phyloP scores from a whole-genome alignment of 2,888 invertebrate genomes.

The Chrysolina americana region DNA sequence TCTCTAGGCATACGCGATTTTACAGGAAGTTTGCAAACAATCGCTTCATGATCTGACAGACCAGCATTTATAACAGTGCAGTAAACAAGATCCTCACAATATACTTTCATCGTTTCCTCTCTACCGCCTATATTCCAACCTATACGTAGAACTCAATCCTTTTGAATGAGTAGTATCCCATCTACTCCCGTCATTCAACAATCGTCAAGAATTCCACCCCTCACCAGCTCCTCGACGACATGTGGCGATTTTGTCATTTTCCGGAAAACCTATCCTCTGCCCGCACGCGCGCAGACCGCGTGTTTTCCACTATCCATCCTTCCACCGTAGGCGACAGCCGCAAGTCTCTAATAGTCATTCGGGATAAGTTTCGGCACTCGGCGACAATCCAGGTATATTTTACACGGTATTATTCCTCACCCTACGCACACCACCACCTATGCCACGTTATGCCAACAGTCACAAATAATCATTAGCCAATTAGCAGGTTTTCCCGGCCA shows the following conservation, averaged over 20 bases:
- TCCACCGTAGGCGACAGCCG: constrained; percentile 20
- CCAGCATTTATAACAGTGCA: no score
- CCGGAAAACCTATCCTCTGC: constrained; percentile 37
- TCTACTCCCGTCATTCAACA: background rate
- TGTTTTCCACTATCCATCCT: constrained; percentile 21
- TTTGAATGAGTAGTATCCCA: background rate
- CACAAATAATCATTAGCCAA: constrained; percentile 17
- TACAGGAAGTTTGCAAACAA: no score
- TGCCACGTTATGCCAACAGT: background rate
- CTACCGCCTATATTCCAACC: no score
- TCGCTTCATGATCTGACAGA: no score
- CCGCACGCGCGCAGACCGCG: constrained; percentile 34
- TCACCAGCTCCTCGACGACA: constrained; percentile 27
- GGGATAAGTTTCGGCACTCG: background rate
- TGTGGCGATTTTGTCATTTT: constrained; percentile 47
- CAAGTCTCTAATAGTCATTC: constrained; percentile 24
- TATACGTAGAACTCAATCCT: no score
- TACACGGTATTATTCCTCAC: constrained; percentile 5
- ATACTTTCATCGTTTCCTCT: no score
- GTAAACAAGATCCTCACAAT: no score
- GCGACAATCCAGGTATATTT: constrained; percentile 22
- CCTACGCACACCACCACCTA: constrained; percentile 3
- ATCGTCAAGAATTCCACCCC: constrained; percentile 30
- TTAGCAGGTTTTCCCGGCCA: background rate
- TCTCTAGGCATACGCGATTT: no score